Evolutionary conservation across 2,797 vertebrate genomes (phyloP), one percentile per base, ranked within the genome.

Genomic region (Vireo griseus): DNA sequence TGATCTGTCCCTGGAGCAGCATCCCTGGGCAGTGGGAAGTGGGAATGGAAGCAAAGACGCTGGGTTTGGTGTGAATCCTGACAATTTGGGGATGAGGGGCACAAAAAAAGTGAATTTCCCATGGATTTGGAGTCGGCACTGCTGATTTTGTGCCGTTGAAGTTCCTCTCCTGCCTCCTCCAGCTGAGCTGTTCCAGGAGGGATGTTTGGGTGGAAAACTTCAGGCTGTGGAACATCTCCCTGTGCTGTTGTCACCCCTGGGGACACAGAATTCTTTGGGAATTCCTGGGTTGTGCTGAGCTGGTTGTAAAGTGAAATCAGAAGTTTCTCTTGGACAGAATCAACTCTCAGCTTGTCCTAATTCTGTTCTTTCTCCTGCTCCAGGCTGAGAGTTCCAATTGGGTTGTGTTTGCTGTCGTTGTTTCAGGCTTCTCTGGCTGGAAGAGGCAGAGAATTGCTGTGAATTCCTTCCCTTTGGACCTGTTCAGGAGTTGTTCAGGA

Each of bases 51-150:
- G 18, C 50, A 52, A 7, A 40, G 16, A 13, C 4, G 2, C 5
- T 16, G 5, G 4, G 6, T 74, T 61, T 16, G 69, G 10, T 39
- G 18, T 4, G 28, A 48, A 71, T 74, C 72, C 45, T 0, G 0
- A 2, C 47, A 19, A 16, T 61, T 35, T 66, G 20, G 44, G 86
- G 35, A 4, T 31, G 62, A 6, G 4, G 7, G 10, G 26, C 0
- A 6, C 31, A 8, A 72, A 74, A 84, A 37, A 44, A 14, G 13
- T 25, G 54, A 40, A 37, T 82, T 90, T 81, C 31, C 29, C 6
- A 1, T 8, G 4, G 47, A 5, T 20, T 42, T 22, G 25, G 63
- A 28, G n/a, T 33, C 7, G 0, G 48, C 12, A 40, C 39, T 7
- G 0, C n/a, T 22, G 4, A 8, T 63, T 69, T 47, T 59, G 51